A percentile compares a stretch with the other conserved stretches of the same genome.
These are phyloP conservation scores for Acleris literana DNA, from an alignment of 2,888 invertebrate genomes.

Conservation along the genomic window DNA sequence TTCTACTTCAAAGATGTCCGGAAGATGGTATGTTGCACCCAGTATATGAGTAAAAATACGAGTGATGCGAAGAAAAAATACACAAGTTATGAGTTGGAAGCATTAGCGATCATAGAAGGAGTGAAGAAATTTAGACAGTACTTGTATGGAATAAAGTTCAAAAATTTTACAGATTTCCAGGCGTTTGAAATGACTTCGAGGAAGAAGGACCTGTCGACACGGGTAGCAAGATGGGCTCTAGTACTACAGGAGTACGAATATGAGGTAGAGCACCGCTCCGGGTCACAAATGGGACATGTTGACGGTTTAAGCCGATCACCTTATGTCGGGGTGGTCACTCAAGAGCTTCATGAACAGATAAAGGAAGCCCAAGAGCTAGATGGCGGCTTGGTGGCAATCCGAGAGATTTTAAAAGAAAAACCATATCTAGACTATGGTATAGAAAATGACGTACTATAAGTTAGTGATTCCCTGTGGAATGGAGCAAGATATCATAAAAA, in stretches of 20 bases:
- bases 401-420: too few relatives aligned
- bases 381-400: too few relatives aligned
- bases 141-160: slow-evolving; percentile 26
- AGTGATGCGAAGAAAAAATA: slow-evolving; percentile 32
- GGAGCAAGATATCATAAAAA: too few relatives aligned
- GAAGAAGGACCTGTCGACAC: not conserved
- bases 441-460: too few relatives aligned
- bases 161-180: slow-evolving; percentile 14
- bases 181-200: not conserved
- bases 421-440: too few relatives aligned
- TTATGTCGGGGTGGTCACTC: slow-evolving; percentile 19
- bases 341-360: slow-evolving; percentile 30
- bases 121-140: slow-evolving; percentile 29
- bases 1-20: slow-evolving; percentile 16
- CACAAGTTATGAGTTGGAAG: slow-evolving; percentile 34
- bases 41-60: slow-evolving; percentile 34
- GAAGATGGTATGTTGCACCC: slow-evolving; percentile 21
- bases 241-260: slow-evolving; percentile 39
- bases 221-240: slow-evolving; percentile 35
- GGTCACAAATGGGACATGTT: slow-evolving; percentile 25
- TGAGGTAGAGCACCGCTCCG: slow-evolving; percentile 31
- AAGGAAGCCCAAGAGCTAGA: not conserved
- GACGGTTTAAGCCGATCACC: slow-evolving; percentile 39
- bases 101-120: slow-evolving; percentile 32
- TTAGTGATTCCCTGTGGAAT: too few relatives aligned